Percentiles rank a stretch among this genome's conserved stretches.
Evolutionary conservation across 1,140 invertebrate genomes (phyloP).

Genomic region (Ganaspis sp.): DNA sequence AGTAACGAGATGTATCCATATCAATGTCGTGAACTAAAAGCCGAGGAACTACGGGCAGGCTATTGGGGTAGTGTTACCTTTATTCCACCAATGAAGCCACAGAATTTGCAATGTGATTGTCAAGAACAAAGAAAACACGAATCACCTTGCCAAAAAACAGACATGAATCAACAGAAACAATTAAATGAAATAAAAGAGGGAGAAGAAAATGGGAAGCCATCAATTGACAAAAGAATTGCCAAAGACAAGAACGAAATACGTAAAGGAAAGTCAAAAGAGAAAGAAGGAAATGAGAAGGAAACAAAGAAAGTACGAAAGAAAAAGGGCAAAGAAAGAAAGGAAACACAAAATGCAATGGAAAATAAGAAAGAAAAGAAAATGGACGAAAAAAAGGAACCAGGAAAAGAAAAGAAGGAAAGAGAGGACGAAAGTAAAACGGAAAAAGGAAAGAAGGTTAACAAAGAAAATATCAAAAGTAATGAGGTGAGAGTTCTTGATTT

Average conservation of each 20-base stretch:
- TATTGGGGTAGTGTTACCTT: constrained; percentile 41
- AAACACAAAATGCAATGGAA: too few species aligned
- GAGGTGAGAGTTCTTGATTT: too few species aligned
- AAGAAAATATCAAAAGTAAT: neutral
- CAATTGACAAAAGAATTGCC: neutral
- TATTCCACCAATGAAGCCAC: constrained; percentile 27
- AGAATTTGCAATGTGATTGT: constrained; percentile 43
- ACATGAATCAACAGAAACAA: too few species aligned
- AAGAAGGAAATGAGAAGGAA: neutral
- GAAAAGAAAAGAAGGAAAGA: neutral
- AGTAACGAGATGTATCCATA: constrained; percentile 54
- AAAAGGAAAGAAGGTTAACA: constrained; percentile 33
- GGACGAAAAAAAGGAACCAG: constrained; percentile 10
- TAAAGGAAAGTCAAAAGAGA: too few species aligned
- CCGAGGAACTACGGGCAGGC: constrained; percentile 42
- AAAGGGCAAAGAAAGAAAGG: neutral
- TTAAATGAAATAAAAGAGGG: too few species aligned
- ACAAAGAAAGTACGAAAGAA: constrained; percentile 11
- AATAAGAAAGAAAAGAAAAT: too few species aligned
- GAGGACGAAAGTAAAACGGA: constrained; percentile 2
- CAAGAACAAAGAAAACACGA: neutral
- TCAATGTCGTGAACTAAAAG: constrained; percentile 54
- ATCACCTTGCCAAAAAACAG: neutral
- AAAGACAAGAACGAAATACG: too few species aligned
- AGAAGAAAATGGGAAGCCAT: neutral